A percentile compares a stretch with the other conserved stretches of the same genome.
Evolutionary conservation across 2,113 vertebrate species (phyloP).

Genomic region (Delphinapterus leucas): DNA sequence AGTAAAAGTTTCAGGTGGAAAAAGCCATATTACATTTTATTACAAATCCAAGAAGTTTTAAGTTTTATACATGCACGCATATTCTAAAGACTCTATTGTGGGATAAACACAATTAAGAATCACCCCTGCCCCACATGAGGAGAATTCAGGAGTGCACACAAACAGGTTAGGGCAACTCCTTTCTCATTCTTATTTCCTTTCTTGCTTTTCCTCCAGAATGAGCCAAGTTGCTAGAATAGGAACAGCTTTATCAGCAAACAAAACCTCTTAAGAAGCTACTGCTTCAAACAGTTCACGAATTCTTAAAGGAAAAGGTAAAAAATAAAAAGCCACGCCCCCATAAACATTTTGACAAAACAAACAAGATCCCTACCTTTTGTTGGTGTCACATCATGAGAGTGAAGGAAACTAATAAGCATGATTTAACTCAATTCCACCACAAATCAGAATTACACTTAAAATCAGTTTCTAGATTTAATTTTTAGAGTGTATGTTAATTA

Average conservation of each 20-base stretch:
- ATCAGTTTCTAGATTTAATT: not conserved
- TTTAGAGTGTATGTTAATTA: not conserved
- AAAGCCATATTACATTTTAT: not conserved
- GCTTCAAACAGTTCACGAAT: not conserved
- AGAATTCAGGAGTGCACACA: not conserved
- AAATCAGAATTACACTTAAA: not conserved
- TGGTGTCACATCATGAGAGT: not conserved
- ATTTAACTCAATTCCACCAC: not conserved
- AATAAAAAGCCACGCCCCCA: not conserved
- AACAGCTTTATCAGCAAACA: not conserved
- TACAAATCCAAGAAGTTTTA: not conserved
- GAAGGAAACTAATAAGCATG: not conserved
- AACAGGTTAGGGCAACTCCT: not conserved
- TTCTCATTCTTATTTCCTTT: not conserved
- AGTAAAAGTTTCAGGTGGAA: constrained; percentile 1
- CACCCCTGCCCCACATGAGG: not conserved
- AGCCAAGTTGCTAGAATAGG: not conserved
- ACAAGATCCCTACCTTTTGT: not conserved
- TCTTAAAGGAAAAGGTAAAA: not conserved
- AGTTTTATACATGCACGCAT: not conserved
- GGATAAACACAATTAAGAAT: not conserved
- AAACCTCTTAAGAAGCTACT: not conserved
- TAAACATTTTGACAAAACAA: not conserved
- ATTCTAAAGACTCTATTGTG: not conserved
- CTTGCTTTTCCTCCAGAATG: not conserved